These are phyloP conservation scores for Monochamus alternatus DNA, from an alignment of 2,888 invertebrate genomes.

Conservation along the genomic window DNA sequence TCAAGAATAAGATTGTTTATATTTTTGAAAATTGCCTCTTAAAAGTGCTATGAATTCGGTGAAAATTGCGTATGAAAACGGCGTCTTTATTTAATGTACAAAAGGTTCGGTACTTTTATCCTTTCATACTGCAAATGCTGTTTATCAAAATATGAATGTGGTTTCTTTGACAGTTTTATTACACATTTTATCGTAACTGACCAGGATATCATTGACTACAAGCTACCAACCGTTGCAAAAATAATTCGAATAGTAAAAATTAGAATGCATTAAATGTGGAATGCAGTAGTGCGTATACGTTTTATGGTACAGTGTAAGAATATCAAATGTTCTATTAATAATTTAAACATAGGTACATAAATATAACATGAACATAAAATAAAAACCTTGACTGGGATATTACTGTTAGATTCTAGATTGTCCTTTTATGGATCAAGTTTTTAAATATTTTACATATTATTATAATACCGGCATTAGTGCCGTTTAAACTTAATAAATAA, in stretches of 20 bases:
- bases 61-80: no score
- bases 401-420: constrained; percentile 21
- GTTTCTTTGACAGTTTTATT: no score
- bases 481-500: constrained; percentile 25
- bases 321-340: not conserved
- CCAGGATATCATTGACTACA: not conserved
- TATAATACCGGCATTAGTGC: constrained; percentile 10
- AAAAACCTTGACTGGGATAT: constrained; percentile 34
- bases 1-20: no score
- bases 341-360: not conserved
- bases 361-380: constrained; percentile 23
- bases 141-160: no score
- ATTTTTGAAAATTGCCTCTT: no score
- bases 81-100: no score
- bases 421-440: constrained; percentile 28
- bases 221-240: not conserved
- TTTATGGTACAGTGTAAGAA: not conserved
- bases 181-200: not conserved
- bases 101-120: no score
- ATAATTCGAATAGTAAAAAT: not conserved
- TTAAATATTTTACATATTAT: constrained; percentile 26
- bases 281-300: not conserved
- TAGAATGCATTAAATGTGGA: not conserved
- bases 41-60: no score
- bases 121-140: no score